Evolutionary conservation across 2,797 vertebrate genomes (phyloP), one percentile per base, ranked within the genome.

Genomic region (Synaphobranchus kaupii): DNA sequence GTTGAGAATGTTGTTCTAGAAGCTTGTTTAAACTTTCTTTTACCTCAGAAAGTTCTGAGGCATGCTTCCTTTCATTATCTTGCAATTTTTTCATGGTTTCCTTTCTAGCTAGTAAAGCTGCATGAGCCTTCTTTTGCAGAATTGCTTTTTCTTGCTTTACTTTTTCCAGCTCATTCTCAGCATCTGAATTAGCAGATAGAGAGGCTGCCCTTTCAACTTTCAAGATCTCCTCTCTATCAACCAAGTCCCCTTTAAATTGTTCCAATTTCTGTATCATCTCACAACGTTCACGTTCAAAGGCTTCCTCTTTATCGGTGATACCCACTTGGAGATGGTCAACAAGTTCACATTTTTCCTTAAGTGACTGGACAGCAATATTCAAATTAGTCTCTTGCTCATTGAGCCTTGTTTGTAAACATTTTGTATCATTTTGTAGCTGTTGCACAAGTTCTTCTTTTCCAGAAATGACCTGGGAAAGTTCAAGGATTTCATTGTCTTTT

Each of bases 51-150:
- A 96, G 89, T 39, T 97, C 94, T 48, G 92, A 92, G 84, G 87
- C 92, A 66, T 94, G 88, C 0, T 92, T 94, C 87, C 90, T 94
- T 66, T 96, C 95, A 3, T 63, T 93, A 82, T 96, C 96, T 83
- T 96, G 94, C 89, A 93, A 31, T 71, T 91, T 96, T 89, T 93
- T 94, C 1, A 87, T 66, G 0, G 92, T 93, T 91, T 97, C 96
- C 91, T 96, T 95, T 56, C 93, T 92, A 0, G 94, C 93, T 81
- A 96, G 87, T 91, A 97, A 73, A 0, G 96, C 95, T 28, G 95
- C 95, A 89, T 97, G 94, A 25, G 94, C 92, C 90, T 97, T 97
- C 83, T 94, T 96, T 90, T 97, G 94, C 0, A 97, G 89, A n/a
- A 89, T 87, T 20, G 93, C 92, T 47, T 97, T 97, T 86, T 97